These are phyloP conservation scores for Phalanger gymnotis DNA, from an alignment of 2,797 vertebrate genomes.

Conservation along the genomic window DNA sequence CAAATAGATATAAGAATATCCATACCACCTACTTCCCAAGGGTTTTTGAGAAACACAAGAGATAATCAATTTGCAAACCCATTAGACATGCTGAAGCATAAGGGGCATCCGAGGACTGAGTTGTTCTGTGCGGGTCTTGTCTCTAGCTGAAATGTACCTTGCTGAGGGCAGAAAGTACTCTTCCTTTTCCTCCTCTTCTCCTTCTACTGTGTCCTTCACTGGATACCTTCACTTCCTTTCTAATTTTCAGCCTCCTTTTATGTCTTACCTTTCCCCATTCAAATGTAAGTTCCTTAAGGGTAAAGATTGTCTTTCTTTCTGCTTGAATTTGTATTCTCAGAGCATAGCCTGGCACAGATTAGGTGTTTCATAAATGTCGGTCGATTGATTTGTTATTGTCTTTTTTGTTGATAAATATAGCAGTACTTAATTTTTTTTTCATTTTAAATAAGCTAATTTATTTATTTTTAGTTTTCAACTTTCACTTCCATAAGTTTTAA, in stretches of 20 bases:
- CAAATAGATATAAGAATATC: not conserved
- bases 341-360: not conserved
- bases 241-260: not conserved
- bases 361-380: not conserved
- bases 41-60: not conserved
- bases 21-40: not conserved
- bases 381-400: not conserved
- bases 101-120: not conserved
- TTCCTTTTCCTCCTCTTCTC: not conserved
- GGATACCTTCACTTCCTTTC: not conserved
- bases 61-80: not conserved
- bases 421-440: no score
- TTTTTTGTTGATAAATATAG: no score
- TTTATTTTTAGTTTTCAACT: no score
- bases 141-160: not conserved
- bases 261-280: not conserved
- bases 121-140: not conserved
- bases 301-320: not conserved
- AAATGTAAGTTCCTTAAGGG: not conserved
- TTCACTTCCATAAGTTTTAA: no score
- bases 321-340: not conserved
- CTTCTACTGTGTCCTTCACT: not conserved
- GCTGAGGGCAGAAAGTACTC: no score
- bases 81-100: not conserved
- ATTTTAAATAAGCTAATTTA: no score